Base-by-base conservation (phyloP, 2,888 invertebrate species). In the Chromoteleia sp. region DNA sequence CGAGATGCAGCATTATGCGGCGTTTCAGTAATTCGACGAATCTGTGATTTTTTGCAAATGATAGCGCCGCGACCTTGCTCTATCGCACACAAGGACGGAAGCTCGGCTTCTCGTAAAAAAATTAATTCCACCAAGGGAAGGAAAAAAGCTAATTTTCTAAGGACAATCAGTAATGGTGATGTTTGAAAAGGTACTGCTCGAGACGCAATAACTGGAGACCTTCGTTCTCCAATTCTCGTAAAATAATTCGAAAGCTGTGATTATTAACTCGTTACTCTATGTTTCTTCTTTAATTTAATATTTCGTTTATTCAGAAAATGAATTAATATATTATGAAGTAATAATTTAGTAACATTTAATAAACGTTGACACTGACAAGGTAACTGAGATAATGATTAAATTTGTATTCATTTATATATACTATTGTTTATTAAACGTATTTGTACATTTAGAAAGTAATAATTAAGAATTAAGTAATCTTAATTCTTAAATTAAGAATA, bases 71-170 rank as follows among this genome's bases (percentile, higher is more conserved):
- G 73, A 77, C 71, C 63, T 77, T 81, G 71, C 63, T 63, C 25
- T 56, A 48, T 61, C 59, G 25, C 25, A 36, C 12, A 65, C 74
- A 80, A 79, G 67, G 73, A 79, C 67, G 56, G 19, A 30, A 61
- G 17, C 56, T 63, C 12, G 25, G 33, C 19, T 8, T 71, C 56
- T 63, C 15, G 39, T 43, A 29, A 39, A 48, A 50, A n/a, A 50
- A 78, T 30, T 59, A 25, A 67, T 58, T 73, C 30, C 10, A 41
- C 50, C 30, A 52, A 74, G 61, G 70, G 61, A 68, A 68, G 52
- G 50, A 65, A 68, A 80, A 74, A 61, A 63, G 25, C 56, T 80
- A 80, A 80, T 80, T 80, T 80, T 80, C 74, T 68, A 68, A 74
- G 74, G 74, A 74, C 68, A 48, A 68, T 68, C 67, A 43, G 33